These are phyloP conservation scores for Hemibates koningsi DNA, from an alignment of 2,113 vertebrate genomes.

Conservation along the genomic window DNA sequence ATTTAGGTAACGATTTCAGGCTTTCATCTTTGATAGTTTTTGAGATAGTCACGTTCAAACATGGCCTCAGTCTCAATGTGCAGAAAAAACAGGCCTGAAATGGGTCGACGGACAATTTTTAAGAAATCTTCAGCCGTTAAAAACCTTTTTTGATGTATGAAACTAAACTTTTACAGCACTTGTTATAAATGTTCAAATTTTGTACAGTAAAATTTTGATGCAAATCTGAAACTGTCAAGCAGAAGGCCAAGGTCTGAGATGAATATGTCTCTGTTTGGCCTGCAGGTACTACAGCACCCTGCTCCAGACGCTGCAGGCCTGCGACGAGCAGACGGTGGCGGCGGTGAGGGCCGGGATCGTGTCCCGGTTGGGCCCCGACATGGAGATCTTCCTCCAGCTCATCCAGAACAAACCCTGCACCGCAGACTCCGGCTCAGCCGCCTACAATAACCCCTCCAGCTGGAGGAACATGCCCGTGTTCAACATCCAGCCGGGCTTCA, in stretches of 20 bases:
- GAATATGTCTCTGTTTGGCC: neutral
- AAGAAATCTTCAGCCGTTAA: neutral
- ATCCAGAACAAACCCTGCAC: slow-evolving; percentile 85
- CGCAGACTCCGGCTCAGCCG: slow-evolving; percentile 44
- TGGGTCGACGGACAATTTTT: neutral
- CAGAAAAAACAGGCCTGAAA: neutral
- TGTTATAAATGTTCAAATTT: neutral
- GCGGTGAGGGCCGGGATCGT: slow-evolving; percentile 81
- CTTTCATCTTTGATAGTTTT: neutral
- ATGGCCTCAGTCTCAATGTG: neutral
- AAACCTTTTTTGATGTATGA: neutral
- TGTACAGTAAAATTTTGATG: neutral
- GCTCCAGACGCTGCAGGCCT: slow-evolving; percentile 81
- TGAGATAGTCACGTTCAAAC: neutral
- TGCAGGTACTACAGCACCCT: slow-evolving; percentile 92
- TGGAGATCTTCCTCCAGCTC: slow-evolving; percentile 87
- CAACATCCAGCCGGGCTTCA: slow-evolving; percentile 70
- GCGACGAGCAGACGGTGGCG: slow-evolving; percentile 82
- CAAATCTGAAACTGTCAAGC: neutral
- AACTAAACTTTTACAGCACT: neutral
- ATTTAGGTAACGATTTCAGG: neutral
- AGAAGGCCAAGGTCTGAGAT: neutral
- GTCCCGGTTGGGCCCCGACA: slow-evolving; percentile 85
- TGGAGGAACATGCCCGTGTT: slow-evolving; percentile 71
- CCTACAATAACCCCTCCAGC: slow-evolving; percentile 67